Base-by-base conservation (phyloP, 2,113 vertebrate genomes). In the Sitta europaea region DNA sequence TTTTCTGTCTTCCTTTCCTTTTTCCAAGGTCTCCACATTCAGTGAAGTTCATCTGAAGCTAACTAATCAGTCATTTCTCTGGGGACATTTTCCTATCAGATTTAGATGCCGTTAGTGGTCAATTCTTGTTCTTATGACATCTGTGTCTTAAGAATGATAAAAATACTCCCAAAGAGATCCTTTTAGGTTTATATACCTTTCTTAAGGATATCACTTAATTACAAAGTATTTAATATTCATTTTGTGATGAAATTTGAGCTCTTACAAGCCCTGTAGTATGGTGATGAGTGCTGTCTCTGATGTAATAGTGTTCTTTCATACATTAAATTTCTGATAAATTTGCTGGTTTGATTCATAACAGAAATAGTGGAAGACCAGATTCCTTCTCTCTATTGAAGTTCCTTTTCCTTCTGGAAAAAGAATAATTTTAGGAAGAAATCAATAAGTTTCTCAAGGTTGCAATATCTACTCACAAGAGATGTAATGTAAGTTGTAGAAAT, bases 41-140 rank as follows among this genome's bases (percentile, higher is more conserved):
- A 62, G 2, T 0, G 0, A 73, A 76, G 33, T 65, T 73, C 5
- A 1, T 80, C 6, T 65, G 53, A 53, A 35, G 5, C 1, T 27
- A 15, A 12, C 7, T 65, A 38, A 76, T 53, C 11, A 68, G 53
- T 7, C 7, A 40, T 59, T 83, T 68, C 3, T 84, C 42, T 62
- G 33, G 14, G 23, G 13, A 33, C 0, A 1, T 20, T 48, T 65
- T 86, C 40, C 12, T 71, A 17, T 5, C 5, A 1, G 6, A 62
- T 93, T 78, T 58, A 50, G 22, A 70, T 0, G 0, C 45, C 18
- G 2, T 66, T 38, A 71, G 4, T 5, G 33, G 21, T 2, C 58
- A 81, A 11, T 66, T 83, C 11, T 74, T 68, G 8, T n/a, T 90
- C 23, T 74, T 78, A 62, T 12, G 6, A 21, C 28, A 78, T 29